Conservation (phyloP, 2,797 vertebrate genomes). For the Lateolabrax maculatus region DNA sequence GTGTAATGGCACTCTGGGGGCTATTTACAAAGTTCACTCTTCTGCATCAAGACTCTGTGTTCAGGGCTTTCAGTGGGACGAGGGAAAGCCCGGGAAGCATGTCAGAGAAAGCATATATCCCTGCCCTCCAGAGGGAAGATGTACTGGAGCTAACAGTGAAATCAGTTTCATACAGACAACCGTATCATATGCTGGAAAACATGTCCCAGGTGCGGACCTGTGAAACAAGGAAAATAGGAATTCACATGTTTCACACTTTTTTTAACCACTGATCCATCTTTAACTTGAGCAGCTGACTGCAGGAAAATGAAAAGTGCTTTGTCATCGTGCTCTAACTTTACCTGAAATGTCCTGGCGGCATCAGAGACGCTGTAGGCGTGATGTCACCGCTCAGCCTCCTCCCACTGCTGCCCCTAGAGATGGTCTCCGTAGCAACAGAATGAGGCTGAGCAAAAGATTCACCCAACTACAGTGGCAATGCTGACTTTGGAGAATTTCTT, state of each 20-base stretch:
- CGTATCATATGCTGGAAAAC: slow-evolving; percentile 21
- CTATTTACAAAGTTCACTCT: slow-evolving; percentile 77
- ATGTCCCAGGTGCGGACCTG: slow-evolving; percentile 35
- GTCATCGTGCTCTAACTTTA: slow-evolving; percentile 70
- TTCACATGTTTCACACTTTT: slow-evolving; percentile 17
- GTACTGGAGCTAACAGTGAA: slow-evolving; percentile 16
- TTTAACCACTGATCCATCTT: slow-evolving; percentile 29
- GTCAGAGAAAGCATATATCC: slow-evolving; percentile 37
- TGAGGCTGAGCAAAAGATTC: slow-evolving; percentile 64
- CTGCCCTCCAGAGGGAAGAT: neutral
- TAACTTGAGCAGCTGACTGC: slow-evolving; percentile 37
- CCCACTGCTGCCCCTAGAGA: slow-evolving; percentile 69
- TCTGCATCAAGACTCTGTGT: slow-evolving; percentile 64
- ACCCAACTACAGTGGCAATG: slow-evolving; percentile 56
- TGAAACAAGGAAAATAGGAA: neutral
- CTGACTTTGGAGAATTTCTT: slow-evolving; percentile 51
- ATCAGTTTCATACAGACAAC: slow-evolving; percentile 5
- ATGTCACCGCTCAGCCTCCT: slow-evolving; percentile 75
- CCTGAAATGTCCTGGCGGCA: slow-evolving; percentile 65
- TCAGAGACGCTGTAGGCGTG: slow-evolving; percentile 64
- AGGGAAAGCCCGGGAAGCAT: slow-evolving; percentile 55
- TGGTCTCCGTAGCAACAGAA: slow-evolving; percentile 81
- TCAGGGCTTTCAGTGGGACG: slow-evolving; percentile 67
- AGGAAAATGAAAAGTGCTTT: slow-evolving; percentile 65
- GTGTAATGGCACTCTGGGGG: slow-evolving; percentile 73